Evolutionary conservation across 2,888 invertebrate genomes (phyloP), one percentile per base, ranked within the genome.

Genomic region (Pomacea canaliculata): DNA sequence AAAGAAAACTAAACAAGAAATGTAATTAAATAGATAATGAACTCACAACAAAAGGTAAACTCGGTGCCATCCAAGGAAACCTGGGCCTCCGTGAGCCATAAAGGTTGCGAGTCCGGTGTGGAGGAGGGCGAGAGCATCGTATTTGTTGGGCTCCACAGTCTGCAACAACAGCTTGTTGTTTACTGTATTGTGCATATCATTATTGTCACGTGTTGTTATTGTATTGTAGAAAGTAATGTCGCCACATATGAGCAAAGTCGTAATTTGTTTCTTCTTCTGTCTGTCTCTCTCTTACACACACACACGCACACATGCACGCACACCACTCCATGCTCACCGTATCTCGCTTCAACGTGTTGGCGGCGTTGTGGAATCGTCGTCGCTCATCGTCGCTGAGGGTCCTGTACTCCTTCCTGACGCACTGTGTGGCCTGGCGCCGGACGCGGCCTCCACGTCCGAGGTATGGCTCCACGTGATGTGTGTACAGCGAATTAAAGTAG

Each of bases 61-160:
- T n/a, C 86, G 73, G 71, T 88, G 86, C 87, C 87, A 88, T 16
- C 85, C 84, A 10, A 84, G 80, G 71, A 88, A 88, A 10, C 82
- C 83, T 5, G 86, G 83, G 3, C 88, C 88, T 13, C 81, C 80
- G 74, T 88, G 88, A 23, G 86, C 85, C 56, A 77, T 78, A 37
- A 84, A 80, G 0, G 82, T 77, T 0, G 83, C 84, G 13, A 82
- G 70, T 19, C 84, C 81, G 12, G 82, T 78, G 71, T 88, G 87
- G n/a, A 88, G 77, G 18, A 83, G 82, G 16, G 81, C 83, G 48
- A 88, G 76, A 10, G 86, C 83, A 72, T 85, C 85, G 74, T 84
- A 88, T 75, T 85, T 85, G 80, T 87, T 86, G 27, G 86, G 85
- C n/a, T 73, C 78, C 7, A 86, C 83, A 23, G 84, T 81, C 87